These are phyloP conservation scores for Calliphora vomitoria DNA, from an alignment of 2,888 invertebrate species.

Conservation along the genomic window DNA sequence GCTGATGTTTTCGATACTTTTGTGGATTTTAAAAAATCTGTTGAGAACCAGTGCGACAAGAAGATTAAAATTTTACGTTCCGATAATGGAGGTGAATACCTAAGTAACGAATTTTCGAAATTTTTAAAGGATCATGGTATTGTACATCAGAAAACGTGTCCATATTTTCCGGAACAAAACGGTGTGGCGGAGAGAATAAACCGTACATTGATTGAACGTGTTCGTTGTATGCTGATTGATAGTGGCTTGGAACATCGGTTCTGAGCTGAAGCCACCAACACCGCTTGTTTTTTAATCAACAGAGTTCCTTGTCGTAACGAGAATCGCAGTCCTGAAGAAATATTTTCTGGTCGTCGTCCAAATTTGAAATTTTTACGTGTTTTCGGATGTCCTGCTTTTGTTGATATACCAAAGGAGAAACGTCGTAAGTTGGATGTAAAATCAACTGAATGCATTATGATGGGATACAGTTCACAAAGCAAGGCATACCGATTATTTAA, in stretches of 20 bases:
- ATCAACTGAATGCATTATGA: slow-evolving; percentile 33
- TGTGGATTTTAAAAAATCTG: slow-evolving; percentile 68
- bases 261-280: slow-evolving; percentile 61
- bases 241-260: slow-evolving; percentile 68
- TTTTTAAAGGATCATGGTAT: slow-evolving; percentile 1
- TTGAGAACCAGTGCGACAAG: slow-evolving; percentile 73
- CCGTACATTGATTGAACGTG: slow-evolving; percentile 73
- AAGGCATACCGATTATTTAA: slow-evolving; percentile 14
- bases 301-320: slow-evolving; percentile 68
- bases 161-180: slow-evolving; percentile 76
- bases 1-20: slow-evolving; percentile 70
- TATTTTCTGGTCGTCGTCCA: slow-evolving; percentile 54
- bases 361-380: not conserved
- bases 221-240: slow-evolving; percentile 75
- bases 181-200: slow-evolving; percentile 75
- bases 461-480: slow-evolving; percentile 33
- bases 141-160: slow-evolving; percentile 74
- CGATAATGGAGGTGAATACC: slow-evolving; percentile 72
- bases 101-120: slow-evolving; percentile 47
- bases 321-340: slow-evolving; percentile 21
- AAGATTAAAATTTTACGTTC: slow-evolving; percentile 73
- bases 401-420: slow-evolving; percentile 12
- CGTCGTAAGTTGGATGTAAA: slow-evolving; percentile 19
- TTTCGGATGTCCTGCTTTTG: slow-evolving; percentile 9
- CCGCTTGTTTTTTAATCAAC: not conserved